phyloP scores from a whole-genome alignment of 2,888 invertebrate species.

The Netelia inedita region DNA sequence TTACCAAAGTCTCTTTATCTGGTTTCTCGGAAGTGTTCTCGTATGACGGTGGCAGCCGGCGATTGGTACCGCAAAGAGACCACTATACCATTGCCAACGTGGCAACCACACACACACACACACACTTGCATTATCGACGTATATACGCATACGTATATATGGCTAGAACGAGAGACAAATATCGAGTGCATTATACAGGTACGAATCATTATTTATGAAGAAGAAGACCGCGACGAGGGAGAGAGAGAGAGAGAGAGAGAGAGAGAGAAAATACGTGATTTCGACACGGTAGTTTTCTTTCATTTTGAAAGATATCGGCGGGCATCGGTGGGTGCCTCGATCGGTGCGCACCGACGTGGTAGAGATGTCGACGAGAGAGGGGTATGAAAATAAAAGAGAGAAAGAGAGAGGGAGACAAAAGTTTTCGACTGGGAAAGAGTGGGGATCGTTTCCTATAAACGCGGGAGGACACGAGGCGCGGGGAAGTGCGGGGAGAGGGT shows the following conservation, averaged over 20 bases:
- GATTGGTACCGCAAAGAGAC: conserved; percentile 74
- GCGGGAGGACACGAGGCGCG: conserved; percentile 50
- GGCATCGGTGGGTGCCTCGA: conserved; percentile 12
- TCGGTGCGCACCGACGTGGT: conserved; percentile 6
- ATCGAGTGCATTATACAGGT: conserved; percentile 67
- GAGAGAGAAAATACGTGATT: conserved; percentile 9
- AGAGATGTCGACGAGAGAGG: conserved; percentile 39
- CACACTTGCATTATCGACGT: neutral
- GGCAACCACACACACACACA: conserved; percentile 66
- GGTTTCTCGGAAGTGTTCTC: conserved; percentile 79
- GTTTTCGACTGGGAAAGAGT: conserved; percentile 56
- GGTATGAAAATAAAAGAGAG: conserved; percentile 40
- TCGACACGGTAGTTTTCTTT: too few species aligned
- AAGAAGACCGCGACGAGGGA: conserved; percentile 18
- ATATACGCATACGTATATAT: conserved; percentile 11
- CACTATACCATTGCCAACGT: conserved; percentile 70
- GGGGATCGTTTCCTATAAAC: conserved; percentile 69
- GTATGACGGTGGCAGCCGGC: conserved; percentile 76
- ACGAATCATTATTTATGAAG: conserved; percentile 70
- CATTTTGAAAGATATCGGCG: conserved; percentile 2
- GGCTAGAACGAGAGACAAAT: conserved; percentile 15
- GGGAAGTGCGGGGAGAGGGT: conserved; percentile 69
- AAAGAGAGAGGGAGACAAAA: conserved; percentile 59
- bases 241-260: conserved; percentile 25
- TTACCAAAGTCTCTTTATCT: conserved; percentile 76